These are phyloP conservation scores for Nasonia longicornis DNA, from an alignment of 1,140 invertebrate species.

Conservation along the genomic window DNA sequence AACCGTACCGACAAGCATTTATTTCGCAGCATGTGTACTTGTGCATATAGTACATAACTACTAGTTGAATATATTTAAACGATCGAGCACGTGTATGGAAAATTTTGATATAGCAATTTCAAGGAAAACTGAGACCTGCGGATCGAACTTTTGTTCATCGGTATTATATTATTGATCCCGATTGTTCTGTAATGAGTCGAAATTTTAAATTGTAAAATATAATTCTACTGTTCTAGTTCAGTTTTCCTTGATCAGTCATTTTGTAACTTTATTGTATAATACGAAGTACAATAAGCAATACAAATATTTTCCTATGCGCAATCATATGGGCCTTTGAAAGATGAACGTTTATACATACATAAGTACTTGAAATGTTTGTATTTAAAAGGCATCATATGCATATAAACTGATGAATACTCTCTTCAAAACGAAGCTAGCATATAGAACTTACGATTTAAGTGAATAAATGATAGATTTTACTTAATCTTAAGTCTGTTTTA, in stretches of 20 bases:
- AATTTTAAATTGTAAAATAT: not conserved
- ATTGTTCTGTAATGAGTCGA: too few species aligned
- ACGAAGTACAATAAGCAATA: conserved; percentile 19
- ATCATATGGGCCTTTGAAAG: not conserved
- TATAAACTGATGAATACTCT: conserved; percentile 23
- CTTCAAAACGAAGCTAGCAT: not conserved
- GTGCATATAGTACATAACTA: not conserved
- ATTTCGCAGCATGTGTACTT: not conserved
- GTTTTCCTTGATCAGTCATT: conserved; percentile 29
- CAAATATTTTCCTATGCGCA: conserved; percentile 31
- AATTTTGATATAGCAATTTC: not conserved
- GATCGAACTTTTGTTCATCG: too few species aligned
- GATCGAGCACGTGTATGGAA: conserved; percentile 5
- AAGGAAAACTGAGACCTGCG: conserved; percentile 6
- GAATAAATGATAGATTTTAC: conserved; percentile 25
- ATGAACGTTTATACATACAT: conserved; percentile 3
- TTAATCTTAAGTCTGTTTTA: conserved; percentile 21
- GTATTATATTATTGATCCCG: conserved; percentile 25
- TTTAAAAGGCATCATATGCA: not conserved
- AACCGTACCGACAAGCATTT: conserved; percentile 25
- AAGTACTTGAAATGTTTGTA: conserved; percentile 14
- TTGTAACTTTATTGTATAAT: conserved; percentile 9
- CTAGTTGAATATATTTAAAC: conserved; percentile 24
- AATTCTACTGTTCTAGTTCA: not conserved
- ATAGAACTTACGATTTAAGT: conserved; percentile 23